Base-by-base conservation (phyloP, 1,140 invertebrate genomes). In the Protaetia brevitarsis region DNA sequence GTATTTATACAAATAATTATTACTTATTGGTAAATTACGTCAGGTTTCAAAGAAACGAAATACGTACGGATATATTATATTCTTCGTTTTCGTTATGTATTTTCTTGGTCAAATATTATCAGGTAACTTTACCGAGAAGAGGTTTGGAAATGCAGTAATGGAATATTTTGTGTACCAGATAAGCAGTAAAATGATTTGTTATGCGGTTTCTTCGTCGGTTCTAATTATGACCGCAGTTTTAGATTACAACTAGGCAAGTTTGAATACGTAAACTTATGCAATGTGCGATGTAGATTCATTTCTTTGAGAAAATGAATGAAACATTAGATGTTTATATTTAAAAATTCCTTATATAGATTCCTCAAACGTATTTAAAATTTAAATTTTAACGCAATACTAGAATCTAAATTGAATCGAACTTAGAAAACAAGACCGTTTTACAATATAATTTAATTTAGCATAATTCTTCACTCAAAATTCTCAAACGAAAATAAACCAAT, bases 21-120 rank as follows among this genome's bases (percentile, higher is more conserved):
- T 51, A 51, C 41, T 51, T 51, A 51, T 19, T 51, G 41, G 19
- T 51, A 51, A 51, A 51, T 51, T 51, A 51, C 41, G 41, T 51
- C 41, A 51, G 26, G 19, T 51, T 51, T 51, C 41, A 23, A 10
- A 5, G 41, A 23, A 51, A 51, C 41, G 19, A 51, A 10, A 10
- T 10, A 51, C 34, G 3, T 16, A 37, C n/a, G n/a, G n/a, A 10
- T 19, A 51, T 10, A 16, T 19, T 5, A 4, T 51, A 19, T 51
- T 51, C 26, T 16, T 10, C 13, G 21, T 51, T 19, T 51, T 6
- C 26, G 26, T 51, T 51, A 51, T 16, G 19, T 51, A 11, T 51
- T 19, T 6, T 51, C 26, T 51, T 51, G 21, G 41, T 23, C 13
- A 51, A 23, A 13, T 13, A 23, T 51, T 51, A n/a, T n/a, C n/a